A percentile compares a stretch with the other conserved stretches of the same genome.
Evolutionary conservation across 1,140 invertebrate species (phyloP).

Genomic region (Meloidogyne hapla): DNA sequence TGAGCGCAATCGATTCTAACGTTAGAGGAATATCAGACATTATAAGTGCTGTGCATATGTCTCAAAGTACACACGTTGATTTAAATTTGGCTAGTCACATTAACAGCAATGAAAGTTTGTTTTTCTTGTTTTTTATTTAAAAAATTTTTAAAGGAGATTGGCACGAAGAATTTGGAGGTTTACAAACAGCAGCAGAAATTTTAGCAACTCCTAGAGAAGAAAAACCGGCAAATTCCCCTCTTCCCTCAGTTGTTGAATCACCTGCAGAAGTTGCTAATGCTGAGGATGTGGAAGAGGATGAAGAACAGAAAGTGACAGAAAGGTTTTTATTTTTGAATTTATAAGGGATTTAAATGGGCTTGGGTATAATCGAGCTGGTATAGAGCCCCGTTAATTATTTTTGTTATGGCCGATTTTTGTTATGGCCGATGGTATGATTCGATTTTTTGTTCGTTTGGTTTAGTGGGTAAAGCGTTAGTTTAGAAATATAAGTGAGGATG

Average conservation of each 20-base stretch:
- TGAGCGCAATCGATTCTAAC: conserved; percentile 61
- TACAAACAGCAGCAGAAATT: conserved; percentile 51
- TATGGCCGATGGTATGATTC: too few relatives aligned
- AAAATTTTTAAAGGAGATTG: conserved; percentile 49
- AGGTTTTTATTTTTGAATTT: background rate
- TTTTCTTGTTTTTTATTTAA: background rate
- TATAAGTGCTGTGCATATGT: conserved; percentile 60
- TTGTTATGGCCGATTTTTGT: too few relatives aligned
- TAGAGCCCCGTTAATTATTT: too few relatives aligned
- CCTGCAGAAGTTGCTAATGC: background rate
- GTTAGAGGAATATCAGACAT: conserved; percentile 62
- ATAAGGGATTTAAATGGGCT: too few relatives aligned
- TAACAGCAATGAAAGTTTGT: conserved; percentile 51
- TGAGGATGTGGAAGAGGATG: background rate
- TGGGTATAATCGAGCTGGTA: too few relatives aligned
- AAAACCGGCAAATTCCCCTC: conserved; percentile 5
- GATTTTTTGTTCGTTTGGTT: too few relatives aligned
- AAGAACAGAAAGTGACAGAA: background rate
- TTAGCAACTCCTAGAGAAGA: conserved; percentile 53
- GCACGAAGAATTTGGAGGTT: conserved; percentile 61
- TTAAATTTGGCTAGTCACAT: conserved; percentile 63
- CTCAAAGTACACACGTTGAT: conserved; percentile 61
- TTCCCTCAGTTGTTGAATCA: conserved; percentile 17
- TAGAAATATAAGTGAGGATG: too few relatives aligned
- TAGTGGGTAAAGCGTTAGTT: too few relatives aligned